Base-by-base conservation (phyloP, 2,113 vertebrate species). In the Anolis carolinensis region DNA sequence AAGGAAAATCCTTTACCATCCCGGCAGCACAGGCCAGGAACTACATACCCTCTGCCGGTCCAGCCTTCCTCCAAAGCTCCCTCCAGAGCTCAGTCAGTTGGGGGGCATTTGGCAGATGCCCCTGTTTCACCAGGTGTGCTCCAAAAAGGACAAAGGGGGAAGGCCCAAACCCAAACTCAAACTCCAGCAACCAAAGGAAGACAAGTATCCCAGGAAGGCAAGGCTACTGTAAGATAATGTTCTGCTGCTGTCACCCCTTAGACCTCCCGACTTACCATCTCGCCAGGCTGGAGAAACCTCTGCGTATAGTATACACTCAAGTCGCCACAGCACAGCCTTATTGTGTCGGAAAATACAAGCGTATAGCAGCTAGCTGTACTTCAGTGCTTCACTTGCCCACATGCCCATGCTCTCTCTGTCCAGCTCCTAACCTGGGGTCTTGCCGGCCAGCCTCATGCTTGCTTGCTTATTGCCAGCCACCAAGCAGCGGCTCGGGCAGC, bases 1-100 rank as follows among this genome's bases (percentile, higher is more conserved):
- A 97, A 94, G 78, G 97, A 97, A 93, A 99, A 97, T 83, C 97
- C 97, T 72, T 98, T 98, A 20, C 98, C 98, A 16, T 97, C 97
- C 81, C 96, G 97, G 71, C 96, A 96, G 78, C 95, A 90, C 63
- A 96, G 96, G 90, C 92, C 96, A 18, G 93, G 92, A 68, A 87
- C 88, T 85, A 89, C 89, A 67, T 39, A 68, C 32, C 90, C 88
- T 80, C 81, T 92, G 27, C 93, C 93, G 89, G 95, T 95, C 88
- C 95, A 96, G 89, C 91, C 95, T 55, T 96, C 95, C 9, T 92
- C 95, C 71, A 95, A 95, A 88, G 88, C 95, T 93, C 96, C 68
- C 91, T 95, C 87, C 91, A 90, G 90, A 94, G 96, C 96, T 94
- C 97, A 96, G 95, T 83, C 95, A 67, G 83, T 85, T 67, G 65